Evolutionary conservation across 2,797 vertebrate species (phyloP).

Genomic region (Loris lydekkerianus): DNA sequence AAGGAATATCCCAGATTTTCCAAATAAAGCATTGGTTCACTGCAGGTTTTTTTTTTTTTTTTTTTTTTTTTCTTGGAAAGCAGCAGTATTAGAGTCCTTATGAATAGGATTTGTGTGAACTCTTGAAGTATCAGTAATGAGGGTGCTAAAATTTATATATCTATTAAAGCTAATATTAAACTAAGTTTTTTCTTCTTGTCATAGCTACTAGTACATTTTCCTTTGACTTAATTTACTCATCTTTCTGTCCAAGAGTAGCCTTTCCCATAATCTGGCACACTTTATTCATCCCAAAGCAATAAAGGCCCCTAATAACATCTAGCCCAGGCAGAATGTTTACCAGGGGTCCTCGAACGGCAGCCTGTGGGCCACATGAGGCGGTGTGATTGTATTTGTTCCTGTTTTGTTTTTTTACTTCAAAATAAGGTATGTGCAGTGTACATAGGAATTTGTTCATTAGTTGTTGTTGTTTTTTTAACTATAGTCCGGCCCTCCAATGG

Average conservation of each 20-base stretch:
- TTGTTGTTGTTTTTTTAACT: too few species aligned
- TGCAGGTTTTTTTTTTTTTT: not conserved
- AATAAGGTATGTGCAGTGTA: too few species aligned
- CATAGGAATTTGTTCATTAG: too few species aligned
- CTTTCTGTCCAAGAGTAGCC: slow-evolving; percentile 21
- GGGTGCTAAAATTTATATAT: slow-evolving; percentile 61
- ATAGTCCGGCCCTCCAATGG: too few species aligned
- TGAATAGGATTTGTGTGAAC: slow-evolving; percentile 53
- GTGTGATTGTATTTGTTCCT: too few species aligned
- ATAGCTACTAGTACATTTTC: slow-evolving; percentile 55
- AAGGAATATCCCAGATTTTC: slow-evolving; percentile 67
- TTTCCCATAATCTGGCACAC: slow-evolving; percentile 43
- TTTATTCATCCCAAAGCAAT: slow-evolving; percentile 41
- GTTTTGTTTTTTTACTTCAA: too few species aligned
- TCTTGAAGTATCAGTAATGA: slow-evolving; percentile 78
- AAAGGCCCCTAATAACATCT: slow-evolving; percentile 28
- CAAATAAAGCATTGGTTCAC: slow-evolving; percentile 60
- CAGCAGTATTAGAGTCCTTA: slow-evolving; percentile 58
- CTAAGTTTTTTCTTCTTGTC: slow-evolving; percentile 70
- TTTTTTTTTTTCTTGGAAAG: slow-evolving; percentile 46
- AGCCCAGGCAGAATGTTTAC: slow-evolving; percentile 9
- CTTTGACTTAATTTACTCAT: slow-evolving; percentile 59
- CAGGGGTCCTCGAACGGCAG: not conserved
- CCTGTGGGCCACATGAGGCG: too few species aligned
- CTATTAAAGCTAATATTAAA: slow-evolving; percentile 74